phyloP scores from a whole-genome alignment of 2,888 invertebrate genomes.

The Junonia oenone region DNA sequence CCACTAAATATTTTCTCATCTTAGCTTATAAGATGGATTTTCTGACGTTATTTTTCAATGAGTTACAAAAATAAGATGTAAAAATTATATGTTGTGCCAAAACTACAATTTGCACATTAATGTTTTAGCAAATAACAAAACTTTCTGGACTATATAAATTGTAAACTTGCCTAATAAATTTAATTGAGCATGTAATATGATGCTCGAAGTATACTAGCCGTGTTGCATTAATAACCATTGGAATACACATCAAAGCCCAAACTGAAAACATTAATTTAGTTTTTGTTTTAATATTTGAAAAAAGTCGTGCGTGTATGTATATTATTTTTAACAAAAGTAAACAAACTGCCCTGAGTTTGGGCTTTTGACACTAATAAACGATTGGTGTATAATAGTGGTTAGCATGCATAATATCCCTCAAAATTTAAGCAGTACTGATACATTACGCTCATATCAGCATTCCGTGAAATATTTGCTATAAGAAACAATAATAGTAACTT shows the following conservation, averaged over 20 bases:
- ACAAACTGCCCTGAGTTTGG: neutral
- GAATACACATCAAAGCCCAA: constrained; percentile 3
- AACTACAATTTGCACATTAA: constrained; percentile 11
- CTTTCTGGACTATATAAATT: neutral
- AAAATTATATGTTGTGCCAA: constrained; percentile 15
- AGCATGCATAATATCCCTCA: constrained; percentile 13
- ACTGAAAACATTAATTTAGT: neutral
- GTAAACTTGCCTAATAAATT: neutral
- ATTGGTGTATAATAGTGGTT: constrained; percentile 11
- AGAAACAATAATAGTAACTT: constrained; percentile 5
- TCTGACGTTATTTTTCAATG: neutral
- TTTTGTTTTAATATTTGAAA: neutral
- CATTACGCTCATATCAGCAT: constrained; percentile 1
- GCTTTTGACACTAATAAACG: constrained; percentile 7
- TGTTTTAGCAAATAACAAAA: neutral
- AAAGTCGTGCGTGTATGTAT: neutral
- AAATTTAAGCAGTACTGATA: constrained; percentile 1
- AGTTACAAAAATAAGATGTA: neutral
- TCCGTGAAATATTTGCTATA: constrained; percentile 12
- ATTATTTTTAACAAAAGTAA: neutral
- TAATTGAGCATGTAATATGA: neutral
- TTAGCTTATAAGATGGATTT: neutral
- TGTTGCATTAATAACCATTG: neutral
- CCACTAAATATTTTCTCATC: neutral
- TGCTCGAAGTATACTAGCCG: neutral